These are phyloP conservation scores for Sceliomorpha sp. DNA, from an alignment of 2,888 invertebrate species.

Conservation along the genomic window DNA sequence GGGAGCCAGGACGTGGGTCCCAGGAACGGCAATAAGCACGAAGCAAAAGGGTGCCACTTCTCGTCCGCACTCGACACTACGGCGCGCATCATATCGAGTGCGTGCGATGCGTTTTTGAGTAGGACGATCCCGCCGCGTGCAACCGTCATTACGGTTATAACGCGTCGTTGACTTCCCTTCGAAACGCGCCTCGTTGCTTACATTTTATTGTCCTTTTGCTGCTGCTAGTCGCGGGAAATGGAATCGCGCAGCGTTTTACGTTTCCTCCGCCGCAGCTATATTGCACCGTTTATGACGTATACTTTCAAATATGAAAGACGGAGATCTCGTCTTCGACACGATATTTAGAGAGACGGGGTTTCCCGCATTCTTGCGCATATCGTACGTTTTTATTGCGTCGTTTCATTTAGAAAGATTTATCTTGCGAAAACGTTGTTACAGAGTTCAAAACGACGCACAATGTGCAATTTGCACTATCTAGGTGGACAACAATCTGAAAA, in stretches of 20 bases:
- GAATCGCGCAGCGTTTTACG: neutral
- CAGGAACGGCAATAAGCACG: constrained; percentile 52
- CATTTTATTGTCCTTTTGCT: constrained; percentile 33
- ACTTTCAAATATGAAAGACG: constrained; percentile 7
- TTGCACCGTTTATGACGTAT: constrained; percentile 1
- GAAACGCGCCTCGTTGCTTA: neutral
- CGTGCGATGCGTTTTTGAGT: constrained; percentile 57
- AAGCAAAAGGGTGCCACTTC: constrained; percentile 44
- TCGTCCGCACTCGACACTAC: constrained; percentile 44
- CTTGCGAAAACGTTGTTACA: too few relatives aligned
- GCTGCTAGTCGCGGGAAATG: constrained; percentile 19
- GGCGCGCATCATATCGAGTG: constrained; percentile 57
- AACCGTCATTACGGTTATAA: constrained; percentile 19
- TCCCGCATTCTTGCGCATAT: constrained; percentile 8
- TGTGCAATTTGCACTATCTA: too few relatives aligned
- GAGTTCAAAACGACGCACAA: too few relatives aligned
- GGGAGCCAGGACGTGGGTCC: constrained; percentile 58
- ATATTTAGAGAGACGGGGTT: constrained; percentile 1
- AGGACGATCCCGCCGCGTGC: neutral
- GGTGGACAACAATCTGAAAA: too few relatives aligned
- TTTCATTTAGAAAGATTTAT: constrained; percentile 12
- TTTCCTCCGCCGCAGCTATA: neutral
- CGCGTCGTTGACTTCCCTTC: constrained; percentile 8
- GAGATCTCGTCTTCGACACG: neutral
- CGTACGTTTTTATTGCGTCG: constrained; percentile 14